Conservation (phyloP, 2,888 invertebrate genomes). For the Drosophila affinis region DNA sequence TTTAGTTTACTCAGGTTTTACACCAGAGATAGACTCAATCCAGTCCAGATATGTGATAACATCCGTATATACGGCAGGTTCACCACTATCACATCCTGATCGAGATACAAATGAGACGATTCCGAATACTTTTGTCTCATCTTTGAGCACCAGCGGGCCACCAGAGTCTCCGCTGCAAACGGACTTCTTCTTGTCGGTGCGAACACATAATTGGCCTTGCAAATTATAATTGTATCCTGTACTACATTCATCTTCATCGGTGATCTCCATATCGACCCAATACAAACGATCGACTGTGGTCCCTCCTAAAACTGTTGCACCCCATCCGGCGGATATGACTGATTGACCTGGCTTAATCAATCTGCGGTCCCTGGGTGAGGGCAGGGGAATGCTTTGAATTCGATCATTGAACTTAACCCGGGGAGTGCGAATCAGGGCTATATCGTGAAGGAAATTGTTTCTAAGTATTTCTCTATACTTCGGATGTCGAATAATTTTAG, state of each 20-base stretch:
- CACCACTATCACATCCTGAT: not conserved
- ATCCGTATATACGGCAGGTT: not conserved
- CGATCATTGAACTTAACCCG: not conserved
- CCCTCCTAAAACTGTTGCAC: too few species aligned
- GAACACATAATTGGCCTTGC: not conserved
- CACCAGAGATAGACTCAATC: not conserved
- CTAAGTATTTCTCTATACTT: not conserved
- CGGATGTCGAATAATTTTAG: not conserved
- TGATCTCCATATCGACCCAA: not conserved
- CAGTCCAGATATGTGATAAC: constrained; percentile 5
- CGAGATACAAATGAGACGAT: not conserved
- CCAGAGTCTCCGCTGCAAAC: constrained; percentile 3
- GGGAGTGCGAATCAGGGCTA: not conserved
- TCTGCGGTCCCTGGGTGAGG: not conserved
- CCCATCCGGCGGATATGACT: not conserved
- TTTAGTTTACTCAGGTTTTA: not conserved
- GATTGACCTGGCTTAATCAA: not conserved
- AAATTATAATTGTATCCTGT: rapidly evolving
- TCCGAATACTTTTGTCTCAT: constrained; percentile 1
- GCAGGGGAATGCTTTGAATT: constrained; percentile 7
- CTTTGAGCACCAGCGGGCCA: constrained; percentile 5
- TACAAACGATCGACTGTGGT: too few species aligned
- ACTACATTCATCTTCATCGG: not conserved
- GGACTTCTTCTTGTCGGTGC: not conserved
- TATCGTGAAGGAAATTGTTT: not conserved